Conservation (phyloP, 2,888 invertebrate genomes). For the Philereme vetulata region DNA sequence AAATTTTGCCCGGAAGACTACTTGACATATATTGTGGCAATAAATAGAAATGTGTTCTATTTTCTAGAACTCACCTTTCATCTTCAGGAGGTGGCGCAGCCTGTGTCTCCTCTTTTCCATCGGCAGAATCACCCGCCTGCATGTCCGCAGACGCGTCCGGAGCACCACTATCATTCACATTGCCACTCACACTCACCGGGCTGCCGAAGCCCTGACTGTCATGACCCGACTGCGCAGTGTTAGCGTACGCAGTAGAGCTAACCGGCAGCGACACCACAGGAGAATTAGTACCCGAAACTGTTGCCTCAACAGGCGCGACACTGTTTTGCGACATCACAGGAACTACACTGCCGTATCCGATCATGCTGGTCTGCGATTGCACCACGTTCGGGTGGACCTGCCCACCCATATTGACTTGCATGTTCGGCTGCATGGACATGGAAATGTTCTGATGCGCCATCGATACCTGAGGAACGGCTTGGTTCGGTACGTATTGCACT, state of each 20-base stretch:
- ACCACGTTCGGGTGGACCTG: slow-evolving; percentile 76
- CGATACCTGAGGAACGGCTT: slow-evolving; percentile 68
- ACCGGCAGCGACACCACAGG: slow-evolving; percentile 80
- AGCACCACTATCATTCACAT: slow-evolving; percentile 77
- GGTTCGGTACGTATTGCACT: slow-evolving; percentile 73
- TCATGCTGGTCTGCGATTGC: slow-evolving; percentile 79
- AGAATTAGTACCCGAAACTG: slow-evolving; percentile 80
- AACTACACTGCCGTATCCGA: slow-evolving; percentile 73
- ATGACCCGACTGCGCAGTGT: slow-evolving; percentile 65
- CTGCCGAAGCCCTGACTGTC: slow-evolving; percentile 80
- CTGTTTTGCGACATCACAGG: slow-evolving; percentile 81
- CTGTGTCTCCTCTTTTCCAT: slow-evolving; percentile 75
- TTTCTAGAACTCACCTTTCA: slow-evolving; percentile 72
- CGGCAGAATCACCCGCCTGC: slow-evolving; percentile 69
- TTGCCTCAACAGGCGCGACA: slow-evolving; percentile 72
- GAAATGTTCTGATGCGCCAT: slow-evolving; percentile 81
- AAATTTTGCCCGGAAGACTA: too few relatives aligned
- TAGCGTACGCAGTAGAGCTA: slow-evolving; percentile 68
- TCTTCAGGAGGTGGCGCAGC: slow-evolving; percentile 68
- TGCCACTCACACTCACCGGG: slow-evolving; percentile 79
- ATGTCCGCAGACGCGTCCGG: slow-evolving; percentile 64
- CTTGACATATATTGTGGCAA: not conserved
- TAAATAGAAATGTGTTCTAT: not conserved
- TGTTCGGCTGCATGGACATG: slow-evolving; percentile 79
- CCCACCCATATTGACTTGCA: slow-evolving; percentile 76